Conservation (phyloP, 2,113 vertebrate species). For the Pseudorasbora parva region DNA sequence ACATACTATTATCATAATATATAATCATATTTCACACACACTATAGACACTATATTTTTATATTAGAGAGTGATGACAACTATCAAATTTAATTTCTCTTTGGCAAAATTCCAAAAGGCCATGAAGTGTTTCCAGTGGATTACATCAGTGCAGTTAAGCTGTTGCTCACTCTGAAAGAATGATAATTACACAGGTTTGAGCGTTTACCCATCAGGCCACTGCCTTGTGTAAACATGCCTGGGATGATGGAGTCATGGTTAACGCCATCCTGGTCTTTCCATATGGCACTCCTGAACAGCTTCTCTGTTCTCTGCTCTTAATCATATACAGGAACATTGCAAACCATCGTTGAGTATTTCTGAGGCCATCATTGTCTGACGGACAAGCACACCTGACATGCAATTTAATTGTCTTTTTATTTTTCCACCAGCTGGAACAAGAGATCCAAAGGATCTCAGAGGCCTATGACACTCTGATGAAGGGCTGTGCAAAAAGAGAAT, state of each 20-base stretch:
- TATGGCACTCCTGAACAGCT: conserved; percentile 73
- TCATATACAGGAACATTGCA: conserved; percentile 58
- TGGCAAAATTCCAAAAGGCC: not conserved
- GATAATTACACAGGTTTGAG: conserved; percentile 77
- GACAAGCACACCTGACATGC: conserved; percentile 15
- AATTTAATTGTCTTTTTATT: conserved; percentile 29
- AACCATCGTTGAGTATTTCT: conserved; percentile 21
- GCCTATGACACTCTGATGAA: conserved; percentile 92
- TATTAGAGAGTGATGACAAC: not conserved
- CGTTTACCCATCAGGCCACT: conserved; percentile 72
- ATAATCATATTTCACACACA: no score
- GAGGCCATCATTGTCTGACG: conserved; percentile 41
- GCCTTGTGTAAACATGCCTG: conserved; percentile 78
- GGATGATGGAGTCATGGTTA: conserved; percentile 76
- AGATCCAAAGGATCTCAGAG: conserved; percentile 93
- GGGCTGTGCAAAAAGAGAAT: conserved; percentile 90
- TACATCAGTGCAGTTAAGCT: conserved; percentile 69
- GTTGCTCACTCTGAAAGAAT: conserved; percentile 75
- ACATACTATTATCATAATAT: no score
- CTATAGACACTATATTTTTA: not conserved
- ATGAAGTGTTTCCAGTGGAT: conserved; percentile 51
- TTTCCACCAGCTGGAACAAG: conserved; percentile 85
- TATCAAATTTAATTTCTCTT: conserved; percentile 24
- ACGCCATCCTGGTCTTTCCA: conserved; percentile 69
- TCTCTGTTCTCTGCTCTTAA: conserved; percentile 63